Evolutionary conservation across 2,797 vertebrate species (phyloP), one percentile per base, ranked within the genome.

Genomic region (Podarcis lilfordi): DNA sequence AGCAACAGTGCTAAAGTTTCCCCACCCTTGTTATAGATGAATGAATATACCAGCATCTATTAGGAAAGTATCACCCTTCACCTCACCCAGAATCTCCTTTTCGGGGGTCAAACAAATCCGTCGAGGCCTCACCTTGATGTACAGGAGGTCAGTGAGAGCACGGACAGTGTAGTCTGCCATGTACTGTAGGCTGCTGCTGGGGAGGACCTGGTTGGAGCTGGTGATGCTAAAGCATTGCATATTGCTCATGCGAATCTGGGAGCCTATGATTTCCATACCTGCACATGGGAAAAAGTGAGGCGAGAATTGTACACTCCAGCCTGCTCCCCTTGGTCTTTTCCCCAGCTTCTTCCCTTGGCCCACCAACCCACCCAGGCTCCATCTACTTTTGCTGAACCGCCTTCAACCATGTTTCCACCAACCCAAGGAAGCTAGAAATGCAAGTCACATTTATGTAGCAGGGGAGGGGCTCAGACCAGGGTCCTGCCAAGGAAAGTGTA

Each of bases 131-230:
- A 89, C 88, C 83, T 85, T 89, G 78, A 85, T 11, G 43, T 85
- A 89, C 15, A 80, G 78, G 15, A 89, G 78, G n/a, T 89, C 83
- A 25, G 59, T 68, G 55, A 89, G 59, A 71, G 88, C 88, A 35
- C 43, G 78, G 71, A 89, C 55, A 7, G 88, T 81, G 55, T 55
- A 89, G 71, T 89, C 88, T 50, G 88, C 78, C 69, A 98, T 43
- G 98, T 98, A 69, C 97, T n/a, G 83, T 25, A 55, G 13, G 71
- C n/a, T 55, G 69, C n/a, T 15, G 68, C 77, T 80, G 40, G 88
- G 83, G 4, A 81, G 17, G 8, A 89, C 29, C 25, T 89, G 83
- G 32, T 6, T 76, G 69, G 8, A 1, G n/a, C 83, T 89, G n/a
- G 21, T 11, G 11, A 0, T 5, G 66, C n/a, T 66, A 5, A 76